Base-by-base conservation (phyloP, 2,797 vertebrate species). In the Rhabdomys pumilio region DNA sequence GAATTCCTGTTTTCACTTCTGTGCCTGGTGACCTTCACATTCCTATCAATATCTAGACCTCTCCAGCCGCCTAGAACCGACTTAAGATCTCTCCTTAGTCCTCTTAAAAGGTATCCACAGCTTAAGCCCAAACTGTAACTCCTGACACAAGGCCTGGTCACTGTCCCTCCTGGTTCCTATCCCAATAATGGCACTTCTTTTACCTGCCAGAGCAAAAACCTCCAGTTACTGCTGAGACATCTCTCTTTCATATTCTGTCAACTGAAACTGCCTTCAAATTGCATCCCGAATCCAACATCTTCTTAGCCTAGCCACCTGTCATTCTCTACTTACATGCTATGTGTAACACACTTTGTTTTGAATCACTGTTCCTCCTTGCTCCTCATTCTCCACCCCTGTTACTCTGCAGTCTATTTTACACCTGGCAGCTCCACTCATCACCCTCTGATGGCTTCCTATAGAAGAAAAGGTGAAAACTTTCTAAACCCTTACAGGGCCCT, bases 201-300 rank as follows among this genome's bases (percentile, higher is more conserved):
- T 57, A 90, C 31, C 76, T 59, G 13, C 24, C 31, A 69, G 26
- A 14, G 7, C 91, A 19, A 79, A 92, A 59, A 17, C 10, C 24
- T 88, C 77, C 38, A 59, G 24, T 69, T 87, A 81, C 53, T 82
- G 53, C 0, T 81, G 10, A 93, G 41, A 77, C 34, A 65, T 88
- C 41, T 72, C 90, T 76, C 91, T 77, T 65, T 83, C 91, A 91
- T n/a, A 92, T 75, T 81, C 26, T 91, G 34, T 93, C 75, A 90
- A n/a, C 24, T 38, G 38, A 85, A 50, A 85, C 2, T 76, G 67
- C 11, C 79, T 93, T 97, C 55, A 80, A 72, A 95, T 53, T 44
- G 12, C 55, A 41, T 41, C 89, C 29, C 55, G 50, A 89, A 89
- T 65, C 29, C 57, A 92, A 61, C 3, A 20, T 72, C 31, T 88